Conservation (phyloP, 2,888 invertebrate species). For the Nemurella pictetii region DNA sequence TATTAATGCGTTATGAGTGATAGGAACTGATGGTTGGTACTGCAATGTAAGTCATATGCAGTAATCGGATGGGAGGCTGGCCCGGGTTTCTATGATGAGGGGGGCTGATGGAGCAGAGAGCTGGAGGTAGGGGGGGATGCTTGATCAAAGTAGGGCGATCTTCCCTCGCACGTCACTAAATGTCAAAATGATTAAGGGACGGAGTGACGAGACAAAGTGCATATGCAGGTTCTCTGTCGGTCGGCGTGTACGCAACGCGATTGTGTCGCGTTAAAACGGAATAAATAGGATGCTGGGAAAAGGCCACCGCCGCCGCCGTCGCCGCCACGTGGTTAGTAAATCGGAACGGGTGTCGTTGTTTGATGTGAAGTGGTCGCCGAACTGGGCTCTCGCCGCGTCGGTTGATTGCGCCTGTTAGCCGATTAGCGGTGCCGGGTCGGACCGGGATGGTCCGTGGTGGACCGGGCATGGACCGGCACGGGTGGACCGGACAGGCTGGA, state of each 20-base stretch:
- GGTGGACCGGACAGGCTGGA: neutral
- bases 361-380: neutral
- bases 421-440: neutral
- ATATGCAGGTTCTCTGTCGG: neutral
- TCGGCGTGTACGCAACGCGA: too few species aligned
- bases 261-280: neutral
- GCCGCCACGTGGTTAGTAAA: neutral
- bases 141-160: slow-evolving; percentile 25
- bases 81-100: neutral
- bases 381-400: neutral
- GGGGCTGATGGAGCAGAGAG: too few species aligned
- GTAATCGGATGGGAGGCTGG: slow-evolving; percentile 8
- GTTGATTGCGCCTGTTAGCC: neutral
- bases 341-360: neutral
- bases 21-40: slow-evolving; percentile 36
- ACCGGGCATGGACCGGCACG: neutral
- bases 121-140: neutral
- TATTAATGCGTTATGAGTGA: slow-evolving; percentile 38
- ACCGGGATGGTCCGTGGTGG: neutral
- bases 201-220: slow-evolving; percentile 25
- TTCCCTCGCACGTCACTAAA: slow-evolving; percentile 27
- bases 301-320: neutral
- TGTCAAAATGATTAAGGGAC: slow-evolving; percentile 24
- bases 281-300: neutral
- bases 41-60: slow-evolving; percentile 21